A percentile compares a stretch with the other conserved stretches of the same genome.
phyloP scores from a whole-genome alignment of 2,797 vertebrate genomes.

The Linurgus olivaceus region DNA sequence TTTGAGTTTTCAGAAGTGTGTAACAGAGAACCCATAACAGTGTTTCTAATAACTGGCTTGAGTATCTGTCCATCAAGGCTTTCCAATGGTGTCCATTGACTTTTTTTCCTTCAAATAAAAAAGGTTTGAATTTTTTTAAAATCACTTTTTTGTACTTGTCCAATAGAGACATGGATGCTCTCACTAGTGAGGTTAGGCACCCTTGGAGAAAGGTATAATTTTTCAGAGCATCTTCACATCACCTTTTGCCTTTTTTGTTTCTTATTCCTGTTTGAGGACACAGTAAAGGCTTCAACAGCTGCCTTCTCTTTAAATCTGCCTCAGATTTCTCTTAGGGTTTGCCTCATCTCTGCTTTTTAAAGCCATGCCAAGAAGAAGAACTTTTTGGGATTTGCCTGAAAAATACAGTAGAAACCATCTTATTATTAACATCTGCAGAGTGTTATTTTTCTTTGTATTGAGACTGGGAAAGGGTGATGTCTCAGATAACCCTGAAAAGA shows the following conservation, averaged over 20 bases:
- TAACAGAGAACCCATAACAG: neutral
- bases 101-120: neutral
- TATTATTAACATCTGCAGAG: neutral
- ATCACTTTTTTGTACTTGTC: neutral
- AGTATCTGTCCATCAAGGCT: neutral
- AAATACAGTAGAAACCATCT: neutral
- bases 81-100: neutral
- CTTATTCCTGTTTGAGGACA: neutral
- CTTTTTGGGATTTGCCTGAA: neutral
- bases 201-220: neutral
- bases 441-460: neutral
- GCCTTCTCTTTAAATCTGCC: neutral
- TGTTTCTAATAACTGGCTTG: neutral
- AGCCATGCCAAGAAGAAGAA: neutral
- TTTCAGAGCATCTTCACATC: no score
- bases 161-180: neutral
- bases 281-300: neutral
- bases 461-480: neutral
- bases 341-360: neutral
- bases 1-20: neutral
- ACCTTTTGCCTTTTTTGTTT: neutral
- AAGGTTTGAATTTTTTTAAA: neutral
- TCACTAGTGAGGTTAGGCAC: neutral
- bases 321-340: neutral
- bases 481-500: neutral